These are phyloP conservation scores for Contarinia nasturtii DNA, from an alignment of 1,140 invertebrate genomes.

Conservation along the genomic window DNA sequence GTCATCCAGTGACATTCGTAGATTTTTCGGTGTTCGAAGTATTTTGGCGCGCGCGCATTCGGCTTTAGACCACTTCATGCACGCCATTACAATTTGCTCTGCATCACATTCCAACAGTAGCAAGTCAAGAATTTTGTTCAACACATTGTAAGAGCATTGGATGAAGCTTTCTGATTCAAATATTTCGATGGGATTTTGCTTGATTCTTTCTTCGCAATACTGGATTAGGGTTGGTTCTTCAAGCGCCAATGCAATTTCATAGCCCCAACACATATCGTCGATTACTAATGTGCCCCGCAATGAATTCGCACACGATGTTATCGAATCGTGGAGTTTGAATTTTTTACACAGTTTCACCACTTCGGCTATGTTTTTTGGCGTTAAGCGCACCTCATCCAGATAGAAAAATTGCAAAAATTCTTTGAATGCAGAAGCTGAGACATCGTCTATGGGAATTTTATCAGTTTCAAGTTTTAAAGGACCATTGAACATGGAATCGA, in stretches of 20 bases:
- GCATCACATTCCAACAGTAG: background rate
- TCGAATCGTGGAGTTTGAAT: too few species aligned
- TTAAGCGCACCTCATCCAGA: too few species aligned
- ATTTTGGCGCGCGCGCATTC: background rate
- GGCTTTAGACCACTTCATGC: background rate
- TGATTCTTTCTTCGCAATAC: background rate
- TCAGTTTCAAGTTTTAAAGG: background rate
- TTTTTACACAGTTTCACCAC: too few species aligned
- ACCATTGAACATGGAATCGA: background rate
- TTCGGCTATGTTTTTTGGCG: too few species aligned
- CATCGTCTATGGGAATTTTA: background rate
- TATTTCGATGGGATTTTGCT: background rate
- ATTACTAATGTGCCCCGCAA: background rate
- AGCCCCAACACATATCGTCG: background rate
- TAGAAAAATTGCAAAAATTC: too few species aligned
- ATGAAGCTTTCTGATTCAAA: background rate
- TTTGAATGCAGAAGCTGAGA: background rate
- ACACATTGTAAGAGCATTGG: background rate
- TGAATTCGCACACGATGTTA: too few species aligned
- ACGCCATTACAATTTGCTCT: background rate
- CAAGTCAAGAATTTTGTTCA: background rate
- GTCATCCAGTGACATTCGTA: background rate
- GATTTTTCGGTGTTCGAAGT: background rate
- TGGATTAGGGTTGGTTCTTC: background rate
- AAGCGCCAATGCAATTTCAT: background rate